Evolutionary conservation across 2,113 vertebrate genomes (phyloP).

Genomic region (Halcyon senegalensis): DNA sequence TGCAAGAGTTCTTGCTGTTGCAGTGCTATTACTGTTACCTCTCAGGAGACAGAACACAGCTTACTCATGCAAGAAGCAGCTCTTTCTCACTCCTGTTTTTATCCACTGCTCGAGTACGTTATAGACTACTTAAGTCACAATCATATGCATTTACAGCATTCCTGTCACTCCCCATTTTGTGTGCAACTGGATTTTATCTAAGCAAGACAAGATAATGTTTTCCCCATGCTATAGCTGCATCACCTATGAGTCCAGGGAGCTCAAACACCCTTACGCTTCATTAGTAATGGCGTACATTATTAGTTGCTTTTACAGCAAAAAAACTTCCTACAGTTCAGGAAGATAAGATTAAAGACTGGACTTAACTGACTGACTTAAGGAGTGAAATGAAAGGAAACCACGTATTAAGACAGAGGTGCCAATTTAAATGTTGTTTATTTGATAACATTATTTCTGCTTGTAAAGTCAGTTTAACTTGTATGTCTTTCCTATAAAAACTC

Average conservation of each 20-base stretch:
- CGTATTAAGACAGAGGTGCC: not conserved
- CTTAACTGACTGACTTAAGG: not conserved
- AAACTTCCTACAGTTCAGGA: not conserved
- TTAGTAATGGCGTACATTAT: not conserved
- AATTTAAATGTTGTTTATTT: not conserved
- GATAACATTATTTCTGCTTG: not conserved
- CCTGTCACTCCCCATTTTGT: not conserved
- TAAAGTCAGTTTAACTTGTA: not conserved
- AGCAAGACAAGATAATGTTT: not conserved
- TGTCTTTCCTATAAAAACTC: not conserved
- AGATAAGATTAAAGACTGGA: not conserved
- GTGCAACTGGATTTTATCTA: not conserved
- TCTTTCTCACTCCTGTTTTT: not conserved
- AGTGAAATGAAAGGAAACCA: not conserved
- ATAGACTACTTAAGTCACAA: not conserved
- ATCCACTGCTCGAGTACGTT: not conserved
- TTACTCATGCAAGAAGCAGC: slow-evolving; percentile 9
- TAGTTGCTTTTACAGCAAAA: not conserved
- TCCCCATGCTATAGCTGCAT: not conserved
- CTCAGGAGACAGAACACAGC: not conserved
- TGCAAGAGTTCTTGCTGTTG: not conserved
- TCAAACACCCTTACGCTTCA: not conserved
- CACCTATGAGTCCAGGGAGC: not conserved
- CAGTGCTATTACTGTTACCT: not conserved
- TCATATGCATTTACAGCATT: not conserved